Evolutionary conservation across 53 echinoderm and acorn worm genomes (phyloP).

Genomic region (Hippasteria phrygiana): DNA sequence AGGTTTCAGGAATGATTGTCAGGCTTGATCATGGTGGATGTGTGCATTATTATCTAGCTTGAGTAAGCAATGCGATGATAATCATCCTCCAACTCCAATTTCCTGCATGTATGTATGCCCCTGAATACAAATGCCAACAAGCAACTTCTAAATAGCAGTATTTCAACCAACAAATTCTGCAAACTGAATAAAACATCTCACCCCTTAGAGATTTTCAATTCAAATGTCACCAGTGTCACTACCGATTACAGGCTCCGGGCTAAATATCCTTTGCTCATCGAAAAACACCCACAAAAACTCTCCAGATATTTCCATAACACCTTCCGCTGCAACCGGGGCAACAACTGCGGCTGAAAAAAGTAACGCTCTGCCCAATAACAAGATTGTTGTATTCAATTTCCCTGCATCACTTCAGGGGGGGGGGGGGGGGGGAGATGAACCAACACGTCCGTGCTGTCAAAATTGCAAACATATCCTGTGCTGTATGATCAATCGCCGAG

Average conservation of each 20-base stretch:
- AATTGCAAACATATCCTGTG: slow-evolving; percentile 21
- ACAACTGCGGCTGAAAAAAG: background rate
- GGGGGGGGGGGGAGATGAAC: background rate
- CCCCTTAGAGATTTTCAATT: background rate
- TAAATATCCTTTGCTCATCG: background rate
- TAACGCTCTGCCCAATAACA: background rate
- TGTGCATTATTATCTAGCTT: no score
- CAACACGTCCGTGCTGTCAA: background rate
- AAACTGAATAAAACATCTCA: no score
- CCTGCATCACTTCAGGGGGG: background rate
- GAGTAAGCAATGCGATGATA: no score
- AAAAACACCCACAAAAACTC: background rate
- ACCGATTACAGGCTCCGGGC: background rate
- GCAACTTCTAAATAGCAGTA: no score
- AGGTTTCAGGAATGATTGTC: no score
- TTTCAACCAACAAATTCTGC: no score
- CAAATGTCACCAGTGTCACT: background rate
- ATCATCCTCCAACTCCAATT: no score
- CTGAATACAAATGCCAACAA: no score
- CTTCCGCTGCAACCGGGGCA: background rate
- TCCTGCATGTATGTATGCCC: no score
- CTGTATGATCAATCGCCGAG: background rate
- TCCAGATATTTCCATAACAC: slow-evolving; percentile 3
- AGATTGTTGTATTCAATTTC: slow-evolving; percentile 29
- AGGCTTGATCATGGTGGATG: no score